Conservation (phyloP, 2,113 vertebrate genomes). For the Cyprinodon variegatus region DNA sequence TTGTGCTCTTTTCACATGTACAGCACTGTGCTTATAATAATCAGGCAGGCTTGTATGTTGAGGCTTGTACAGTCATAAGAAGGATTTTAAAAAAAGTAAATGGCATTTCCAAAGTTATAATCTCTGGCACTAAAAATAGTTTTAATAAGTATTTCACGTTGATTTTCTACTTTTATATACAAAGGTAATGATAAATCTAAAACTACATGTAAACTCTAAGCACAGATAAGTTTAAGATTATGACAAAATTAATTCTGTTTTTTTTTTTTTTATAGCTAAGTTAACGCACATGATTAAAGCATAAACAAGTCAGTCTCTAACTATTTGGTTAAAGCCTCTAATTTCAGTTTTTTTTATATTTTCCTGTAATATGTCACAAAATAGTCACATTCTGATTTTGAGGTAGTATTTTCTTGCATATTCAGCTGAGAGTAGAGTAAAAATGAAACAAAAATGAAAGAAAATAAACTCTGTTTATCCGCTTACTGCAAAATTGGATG, state of each 20-base stretch:
- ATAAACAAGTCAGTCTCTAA: neutral
- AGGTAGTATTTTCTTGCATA: neutral
- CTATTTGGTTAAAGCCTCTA: neutral
- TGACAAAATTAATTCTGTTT: too few species aligned
- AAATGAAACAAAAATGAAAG: neutral
- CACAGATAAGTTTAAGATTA: neutral
- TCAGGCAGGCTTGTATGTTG: slow-evolving; percentile 50
- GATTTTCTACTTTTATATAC: neutral
- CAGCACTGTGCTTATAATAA: slow-evolving; percentile 46
- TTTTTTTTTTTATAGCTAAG: neutral
- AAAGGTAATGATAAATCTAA: neutral
- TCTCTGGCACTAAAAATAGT: neutral
- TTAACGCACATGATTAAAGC: neutral
- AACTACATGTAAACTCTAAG: neutral
- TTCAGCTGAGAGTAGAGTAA: neutral
- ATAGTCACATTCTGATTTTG: neutral
- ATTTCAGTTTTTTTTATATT: neutral
- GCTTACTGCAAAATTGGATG: neutral
- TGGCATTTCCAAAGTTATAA: neutral
- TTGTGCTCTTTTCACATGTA: slow-evolving; percentile 55
- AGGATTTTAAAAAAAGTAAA: slow-evolving; percentile 15
- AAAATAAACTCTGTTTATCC: neutral
- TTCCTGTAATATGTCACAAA: neutral
- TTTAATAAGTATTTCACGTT: neutral
- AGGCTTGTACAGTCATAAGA: slow-evolving; percentile 20